Percentiles rank a stretch among this genome's conserved stretches.
Conservation (phyloP, 1,140 invertebrate species). For the Drosophila truncata region DNA sequence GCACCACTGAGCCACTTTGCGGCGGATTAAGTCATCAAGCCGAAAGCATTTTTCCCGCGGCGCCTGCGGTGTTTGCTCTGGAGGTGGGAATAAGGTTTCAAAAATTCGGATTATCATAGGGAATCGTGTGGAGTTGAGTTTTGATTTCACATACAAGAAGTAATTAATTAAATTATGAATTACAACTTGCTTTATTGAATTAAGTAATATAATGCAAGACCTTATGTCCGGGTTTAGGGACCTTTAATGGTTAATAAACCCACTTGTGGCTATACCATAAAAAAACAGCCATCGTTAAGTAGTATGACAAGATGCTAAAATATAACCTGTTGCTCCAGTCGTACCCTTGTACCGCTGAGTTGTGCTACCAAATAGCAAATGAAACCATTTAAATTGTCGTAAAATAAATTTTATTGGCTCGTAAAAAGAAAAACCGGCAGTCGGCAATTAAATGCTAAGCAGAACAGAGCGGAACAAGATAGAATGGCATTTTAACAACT, state of each 20-base stretch:
- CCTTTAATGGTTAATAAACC: neutral
- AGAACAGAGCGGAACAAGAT: conserved; percentile 65
- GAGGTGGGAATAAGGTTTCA: conserved; percentile 32
- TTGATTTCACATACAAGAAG: too few relatives aligned
- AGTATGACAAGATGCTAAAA: conserved; percentile 18
- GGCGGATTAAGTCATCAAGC: conserved; percentile 57
- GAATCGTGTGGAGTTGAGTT: neutral
- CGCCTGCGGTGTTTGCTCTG: conserved; percentile 32
- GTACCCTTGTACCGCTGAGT: conserved; percentile 8
- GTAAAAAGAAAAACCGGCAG: conserved; percentile 71
- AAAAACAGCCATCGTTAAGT: conserved; percentile 32
- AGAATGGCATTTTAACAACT: conserved; percentile 82
- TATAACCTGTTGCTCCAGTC: conserved; percentile 61
- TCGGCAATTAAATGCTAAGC: conserved; percentile 80
- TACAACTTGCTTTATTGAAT: neutral
- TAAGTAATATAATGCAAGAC: neutral
- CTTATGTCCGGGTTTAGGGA: conserved; percentile 7
- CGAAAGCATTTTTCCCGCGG: conserved; percentile 12
- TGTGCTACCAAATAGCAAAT: conserved; percentile 38
- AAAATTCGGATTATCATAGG: neutral
- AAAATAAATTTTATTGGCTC: conserved; percentile 81
- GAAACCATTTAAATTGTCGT: conserved; percentile 83
- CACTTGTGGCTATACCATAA: conserved; percentile 24
- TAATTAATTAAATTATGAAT: too few relatives aligned
- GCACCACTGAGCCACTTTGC: conserved; percentile 46